Percentiles rank a stretch among this genome's conserved stretches.
Evolutionary conservation across 1,140 invertebrate genomes (phyloP).

Genomic region (Microplitis mediator): DNA sequence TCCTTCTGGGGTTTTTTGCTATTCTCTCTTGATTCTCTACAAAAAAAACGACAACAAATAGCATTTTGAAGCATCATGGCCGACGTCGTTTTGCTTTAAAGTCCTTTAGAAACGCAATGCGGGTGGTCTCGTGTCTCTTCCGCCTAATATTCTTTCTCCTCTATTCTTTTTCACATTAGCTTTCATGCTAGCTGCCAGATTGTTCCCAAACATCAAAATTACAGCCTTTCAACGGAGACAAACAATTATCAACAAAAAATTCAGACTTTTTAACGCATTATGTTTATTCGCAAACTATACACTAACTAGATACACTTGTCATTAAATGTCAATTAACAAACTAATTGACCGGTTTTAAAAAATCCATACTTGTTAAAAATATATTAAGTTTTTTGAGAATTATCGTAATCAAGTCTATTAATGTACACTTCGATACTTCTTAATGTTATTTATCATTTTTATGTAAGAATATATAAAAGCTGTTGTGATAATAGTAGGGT

Average conservation of each 20-base stretch:
- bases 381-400: too few species aligned
- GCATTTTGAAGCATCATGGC: constrained; percentile 2
- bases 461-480: too few species aligned
- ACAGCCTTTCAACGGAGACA: constrained; percentile 7
- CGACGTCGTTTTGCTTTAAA: not conserved
- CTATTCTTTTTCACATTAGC: constrained; percentile 15
- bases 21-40: not conserved
- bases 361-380: too few species aligned
- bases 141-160: constrained; percentile 10
- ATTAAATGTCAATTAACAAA: not conserved
- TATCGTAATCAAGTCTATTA: too few species aligned
- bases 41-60: constrained; percentile 8
- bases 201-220: constrained; percentile 14
- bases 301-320: not conserved
- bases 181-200: constrained; percentile 14
- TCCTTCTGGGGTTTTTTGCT: constrained; percentile 4
- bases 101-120: constrained; percentile 12
- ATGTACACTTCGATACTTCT: too few species aligned
- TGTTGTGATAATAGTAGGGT: too few species aligned
- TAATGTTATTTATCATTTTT: too few species aligned
- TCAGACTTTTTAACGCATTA: not conserved
- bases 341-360: too few species aligned
- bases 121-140: constrained; percentile 2
- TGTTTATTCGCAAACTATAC: too few species aligned
- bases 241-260: not conserved